Evolutionary conservation across 2,888 invertebrate genomes (phyloP), one percentile per base, ranked within the genome.

Genomic region (Thalpophila matura): DNA sequence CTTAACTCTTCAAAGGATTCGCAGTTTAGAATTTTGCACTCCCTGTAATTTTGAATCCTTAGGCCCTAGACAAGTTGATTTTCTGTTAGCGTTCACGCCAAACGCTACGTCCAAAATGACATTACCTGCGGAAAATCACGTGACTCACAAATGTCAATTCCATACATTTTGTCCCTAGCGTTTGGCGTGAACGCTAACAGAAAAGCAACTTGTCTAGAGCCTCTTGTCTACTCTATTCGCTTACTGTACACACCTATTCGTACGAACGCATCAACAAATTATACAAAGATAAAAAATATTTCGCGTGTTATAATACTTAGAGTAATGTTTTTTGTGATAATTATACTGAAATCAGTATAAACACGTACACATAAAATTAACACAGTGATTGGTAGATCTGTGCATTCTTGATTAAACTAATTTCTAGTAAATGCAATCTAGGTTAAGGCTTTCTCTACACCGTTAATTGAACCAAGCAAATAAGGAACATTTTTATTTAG

Each of bases 301-400:
- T 64, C 24, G 45, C 46, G 27, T 55, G 29, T n/a, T n/a, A n/a
- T 71, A 78, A 70, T 67, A 73, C 72, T 76, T 69, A 60, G 9
- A 67, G 12, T 67, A 57, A 66, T 67, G 46, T 43, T 67, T 68
- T 81, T 81, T 79, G 77, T 81, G 74, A 80, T 81, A 57, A 50
- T 54, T 59, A 63, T 74, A 77, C 66, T 65, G 60, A 71, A 75
- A 62, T 65, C 60, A 76, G 68, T 70, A 73, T 69, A 74, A 65
- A 73, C 74, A 80, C 60, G 43, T 69, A 71, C 38, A 47, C 57
- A 79, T 66, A 85, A 87, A 86, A 85, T 90, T 90, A 92, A 91
- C 91, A 92, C 91, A 90, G 85, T 86, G 74, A 65, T 84, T 84
- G 88, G 88, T 89, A 88, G 85, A 85, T 89, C 87, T 90, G 89